A percentile compares a stretch with the other conserved stretches of the same genome.
These are phyloP conservation scores for Netelia virgata DNA, from an alignment of 2,888 invertebrate genomes.

Conservation along the genomic window DNA sequence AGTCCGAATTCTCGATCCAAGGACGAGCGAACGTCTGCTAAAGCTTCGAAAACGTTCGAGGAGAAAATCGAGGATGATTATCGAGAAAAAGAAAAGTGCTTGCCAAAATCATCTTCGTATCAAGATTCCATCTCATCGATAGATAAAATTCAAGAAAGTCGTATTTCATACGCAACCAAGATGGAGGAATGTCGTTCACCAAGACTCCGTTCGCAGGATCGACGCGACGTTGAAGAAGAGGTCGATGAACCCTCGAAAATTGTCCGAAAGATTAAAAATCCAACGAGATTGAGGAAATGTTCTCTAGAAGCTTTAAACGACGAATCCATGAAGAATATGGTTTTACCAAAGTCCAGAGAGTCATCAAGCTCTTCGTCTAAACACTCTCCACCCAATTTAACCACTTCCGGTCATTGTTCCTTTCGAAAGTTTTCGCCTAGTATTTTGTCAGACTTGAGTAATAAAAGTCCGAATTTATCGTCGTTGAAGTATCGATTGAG, in stretches of 20 bases:
- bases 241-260: background rate
- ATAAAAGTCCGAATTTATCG: conserved; percentile 65
- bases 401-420: conserved; percentile 36
- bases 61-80: background rate
- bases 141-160: background rate
- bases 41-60: background rate
- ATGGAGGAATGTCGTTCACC: conserved; percentile 25
- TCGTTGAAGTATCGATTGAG: conserved; percentile 72
- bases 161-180: conserved; percentile 17
- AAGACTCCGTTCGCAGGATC: background rate
- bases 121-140: background rate
- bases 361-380: background rate
- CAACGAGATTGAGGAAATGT: background rate
- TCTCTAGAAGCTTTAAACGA: conserved; percentile 44
- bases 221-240: background rate
- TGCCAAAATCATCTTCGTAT: background rate
- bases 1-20: background rate
- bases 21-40: conserved; percentile 2
- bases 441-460: conserved; percentile 49
- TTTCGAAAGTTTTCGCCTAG: conserved; percentile 14
- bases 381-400: conserved; percentile 35
- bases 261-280: background rate
- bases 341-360: background rate
- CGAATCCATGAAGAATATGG: conserved; percentile 36
- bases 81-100: background rate